Base-by-base conservation (phyloP, 1,140 invertebrate species). In the Euwallacea similis region DNA sequence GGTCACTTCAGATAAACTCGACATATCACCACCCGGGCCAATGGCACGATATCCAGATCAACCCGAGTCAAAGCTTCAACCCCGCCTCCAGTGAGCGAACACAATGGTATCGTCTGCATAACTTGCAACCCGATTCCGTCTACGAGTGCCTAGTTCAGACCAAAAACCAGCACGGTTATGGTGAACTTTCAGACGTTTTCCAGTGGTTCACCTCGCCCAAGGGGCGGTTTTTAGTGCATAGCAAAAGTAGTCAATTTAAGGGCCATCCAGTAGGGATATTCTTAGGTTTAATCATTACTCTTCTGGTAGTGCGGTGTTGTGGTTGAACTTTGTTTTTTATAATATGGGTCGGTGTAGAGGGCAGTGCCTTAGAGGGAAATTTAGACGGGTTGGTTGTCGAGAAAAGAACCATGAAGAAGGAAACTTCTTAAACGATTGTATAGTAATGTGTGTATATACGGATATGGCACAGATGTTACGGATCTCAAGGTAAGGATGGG, bases 1-100 rank as follows among this genome's bases (percentile, higher is more conserved):
- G 13, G 6, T 50, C 16, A 56, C n/a, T 78, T 79, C 10, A 90
- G 88, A 86, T 89, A 76, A 91, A 91, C 81, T 87, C 90, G 74
- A 87, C 89, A 2, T 89, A 88, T 80, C 88, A 90, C 78, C 86
- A 87, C 78, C 88, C 88, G 0, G 89, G 89, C 0, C 86, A 88
- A 67, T 92, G 90, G 90, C 89, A 90, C 73, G 90, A 91, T 77
- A 84, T 89, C 54, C 61, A 81, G 2, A 76, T 82, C 7, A 77
- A 78, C 58, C 80, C 81, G 0, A 71, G 77, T 10, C 81, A 84
- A 69, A 76, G 58, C 7, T 80, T 76, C 74, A 78, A 79, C 47
- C 53, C 79, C 9, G 61, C 76, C 8, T 77, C 79, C 6, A 74
- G 74, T 42, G 80, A 81, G 69, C 69, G 80, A 54, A 72, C 62